Evolutionary conservation across 1,140 invertebrate genomes (phyloP).

Genomic region (Bombus waltoni): DNA sequence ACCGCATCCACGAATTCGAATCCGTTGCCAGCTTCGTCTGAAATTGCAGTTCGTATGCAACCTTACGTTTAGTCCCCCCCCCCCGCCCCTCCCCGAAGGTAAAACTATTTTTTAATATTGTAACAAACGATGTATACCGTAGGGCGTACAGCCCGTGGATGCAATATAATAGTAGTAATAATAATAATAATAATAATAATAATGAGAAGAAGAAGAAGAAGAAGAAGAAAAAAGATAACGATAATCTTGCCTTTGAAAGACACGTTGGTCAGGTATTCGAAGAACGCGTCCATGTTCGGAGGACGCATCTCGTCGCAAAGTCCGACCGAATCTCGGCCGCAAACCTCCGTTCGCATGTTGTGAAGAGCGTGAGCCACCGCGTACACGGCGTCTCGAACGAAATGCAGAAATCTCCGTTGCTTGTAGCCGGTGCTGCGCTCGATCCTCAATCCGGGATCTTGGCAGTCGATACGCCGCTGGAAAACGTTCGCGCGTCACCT

Average conservation of each 20-base stretch:
- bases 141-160: neutral
- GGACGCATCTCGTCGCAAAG: constrained; percentile 81
- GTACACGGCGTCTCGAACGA: constrained; percentile 84
- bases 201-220: too few species aligned
- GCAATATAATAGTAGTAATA: neutral
- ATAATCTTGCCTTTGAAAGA: constrained; percentile 81
- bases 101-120: too few species aligned
- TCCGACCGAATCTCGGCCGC: constrained; percentile 73
- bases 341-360: constrained; percentile 79
- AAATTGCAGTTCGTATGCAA: neutral
- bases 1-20: constrained; percentile 81
- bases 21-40: constrained; percentile 81
- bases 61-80: too few species aligned
- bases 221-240: too few species aligned
- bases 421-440: constrained; percentile 72
- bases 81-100: too few species aligned
- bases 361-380: constrained; percentile 83
- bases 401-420: constrained; percentile 83
- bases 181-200: too few species aligned
- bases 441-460: constrained; percentile 46
- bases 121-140: too few species aligned
- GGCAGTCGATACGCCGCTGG: neutral
- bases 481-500: neutral
- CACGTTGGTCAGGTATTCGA: constrained; percentile 81
- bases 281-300: constrained; percentile 79